Evolutionary conservation across 2,888 invertebrate genomes (phyloP).

Genomic region (Caenorhabditis sp.): DNA sequence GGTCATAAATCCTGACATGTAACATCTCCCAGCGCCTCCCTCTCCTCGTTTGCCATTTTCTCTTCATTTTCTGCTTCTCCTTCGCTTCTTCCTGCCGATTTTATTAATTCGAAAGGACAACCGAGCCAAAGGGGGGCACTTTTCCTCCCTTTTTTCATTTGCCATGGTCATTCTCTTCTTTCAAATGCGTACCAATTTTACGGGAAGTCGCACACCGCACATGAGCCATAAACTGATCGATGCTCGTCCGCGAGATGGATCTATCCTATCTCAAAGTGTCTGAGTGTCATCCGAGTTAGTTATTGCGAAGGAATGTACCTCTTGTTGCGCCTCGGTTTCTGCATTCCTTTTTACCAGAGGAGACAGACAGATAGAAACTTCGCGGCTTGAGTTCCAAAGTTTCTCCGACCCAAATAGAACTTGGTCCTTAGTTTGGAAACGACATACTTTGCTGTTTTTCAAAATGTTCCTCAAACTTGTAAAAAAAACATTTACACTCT

Average conservation of each 20-base stretch:
- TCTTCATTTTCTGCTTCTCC: constrained; percentile 1
- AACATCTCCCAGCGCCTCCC: constrained; percentile 45
- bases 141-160: background rate
- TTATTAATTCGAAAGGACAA: constrained; percentile 13
- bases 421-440: background rate
- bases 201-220: constrained; percentile 8
- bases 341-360: constrained; percentile 24
- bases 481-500: constrained; percentile 1
- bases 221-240: constrained; percentile 39
- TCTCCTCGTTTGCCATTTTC: constrained; percentile 3
- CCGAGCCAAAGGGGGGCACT: background rate
- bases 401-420: too few relatives aligned
- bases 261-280: constrained; percentile 26
- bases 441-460: constrained; percentile 19
- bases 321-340: constrained; percentile 28
- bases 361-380: constrained; percentile 2
- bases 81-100: constrained; percentile 3
- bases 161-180: background rate
- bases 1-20: constrained; percentile 58
- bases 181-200: constrained; percentile 4
- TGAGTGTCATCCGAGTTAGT: constrained; percentile 41
- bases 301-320: constrained; percentile 39
- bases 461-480: background rate
- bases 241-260: constrained; percentile 8
- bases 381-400: too few relatives aligned